These are phyloP conservation scores for Heliangelus exortis DNA, from an alignment of 2,797 vertebrate species.

Conservation along the genomic window DNA sequence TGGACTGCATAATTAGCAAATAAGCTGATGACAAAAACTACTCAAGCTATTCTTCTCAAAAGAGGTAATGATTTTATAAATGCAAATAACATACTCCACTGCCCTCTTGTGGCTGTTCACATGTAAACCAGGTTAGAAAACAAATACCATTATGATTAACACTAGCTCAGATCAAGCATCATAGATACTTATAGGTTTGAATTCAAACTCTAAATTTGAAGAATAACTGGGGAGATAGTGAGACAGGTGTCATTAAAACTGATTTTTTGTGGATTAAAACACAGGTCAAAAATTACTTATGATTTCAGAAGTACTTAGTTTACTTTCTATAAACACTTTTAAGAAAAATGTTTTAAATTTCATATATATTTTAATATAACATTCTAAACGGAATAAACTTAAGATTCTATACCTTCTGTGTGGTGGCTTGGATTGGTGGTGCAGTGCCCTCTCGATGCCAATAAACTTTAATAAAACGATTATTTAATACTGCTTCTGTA, in stretches of 20 bases:
- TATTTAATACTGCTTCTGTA: constrained; percentile 96
- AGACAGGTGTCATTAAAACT: background rate
- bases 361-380: background rate
- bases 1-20: background rate
- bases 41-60: background rate
- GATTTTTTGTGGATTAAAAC: background rate
- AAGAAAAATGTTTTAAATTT: background rate
- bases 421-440: constrained; percentile 65
- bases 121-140: background rate
- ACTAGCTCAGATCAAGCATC: background rate
- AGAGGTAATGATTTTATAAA: background rate
- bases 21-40: background rate
- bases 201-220: background rate
- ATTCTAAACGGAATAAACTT: background rate
- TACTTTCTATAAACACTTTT: background rate
- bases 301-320: background rate
- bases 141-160: background rate
- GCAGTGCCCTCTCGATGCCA: constrained; percentile 90
- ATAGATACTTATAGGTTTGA: background rate
- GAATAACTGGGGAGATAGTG: fast-evolving
- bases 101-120: constrained; percentile 42
- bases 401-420: constrained; percentile 75
- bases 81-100: background rate
- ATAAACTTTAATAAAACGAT: constrained; percentile 94
- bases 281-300: background rate